Evolutionary conservation across 2,113 vertebrate species (phyloP), one percentile per base, ranked within the genome.

Genomic region (Turdus rufiventris): DNA sequence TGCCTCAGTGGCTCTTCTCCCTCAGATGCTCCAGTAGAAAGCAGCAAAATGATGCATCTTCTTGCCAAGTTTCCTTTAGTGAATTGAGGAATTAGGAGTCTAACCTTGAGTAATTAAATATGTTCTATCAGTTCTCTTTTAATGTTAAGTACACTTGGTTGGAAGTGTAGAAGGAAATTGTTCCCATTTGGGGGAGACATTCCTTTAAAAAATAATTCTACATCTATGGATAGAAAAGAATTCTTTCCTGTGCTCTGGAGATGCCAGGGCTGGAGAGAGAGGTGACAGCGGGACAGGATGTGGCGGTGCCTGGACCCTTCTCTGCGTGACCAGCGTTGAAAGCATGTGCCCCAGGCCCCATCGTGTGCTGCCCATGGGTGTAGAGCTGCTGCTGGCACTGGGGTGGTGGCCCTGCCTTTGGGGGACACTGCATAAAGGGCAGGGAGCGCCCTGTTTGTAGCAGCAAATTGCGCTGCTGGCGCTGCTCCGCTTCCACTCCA

Each of bases 71-170:
- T 98, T 98, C 97, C 98, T 98, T 98, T 98, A 98, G 98, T 98
- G 98, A 98, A 98, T 98, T 98, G 98, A 98, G 98, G 98, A 98
- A 98, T 98, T 98, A 98, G 96, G 97, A 98, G 97, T 97, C 97
- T 98, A 98, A 98, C 98, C 98, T 98, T 97, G 97, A 98, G 98
- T 98, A 98, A 98, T 98, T 98, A 98, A 98, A 98, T 98, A 98
- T 98, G 98, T 98, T 98, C 98, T 98, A 98, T 98, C 98, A 97
- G 93, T 98, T 98, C 98, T 98, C 98, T 98, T 98, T 98, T 98
- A 98, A 97, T 66, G 94, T 98, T 98, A 98, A 98, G 96, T 98
- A 98, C 98, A 98, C 98, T 98, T 98, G 97, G 97, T 98, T 96
- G 97, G 96, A 98, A 95, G 94, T 96, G 97, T 96, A 98, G 97